A percentile compares a stretch with the other conserved stretches of the same genome.
Evolutionary conservation across 2,113 vertebrate species (phyloP).

Genomic region (Dipodomys merriami): DNA sequence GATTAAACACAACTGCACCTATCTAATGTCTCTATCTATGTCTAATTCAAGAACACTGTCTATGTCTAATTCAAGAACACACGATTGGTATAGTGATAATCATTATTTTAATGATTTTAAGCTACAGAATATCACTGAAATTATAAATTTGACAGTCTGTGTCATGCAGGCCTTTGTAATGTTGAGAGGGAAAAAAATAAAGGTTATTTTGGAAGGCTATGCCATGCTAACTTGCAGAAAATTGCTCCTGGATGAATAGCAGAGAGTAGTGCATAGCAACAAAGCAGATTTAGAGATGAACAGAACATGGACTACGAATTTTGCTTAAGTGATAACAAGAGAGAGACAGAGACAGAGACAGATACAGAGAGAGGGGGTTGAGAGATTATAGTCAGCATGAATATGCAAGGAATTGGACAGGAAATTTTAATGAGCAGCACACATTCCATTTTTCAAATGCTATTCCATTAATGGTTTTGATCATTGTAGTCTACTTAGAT

Average conservation of each 20-base stretch:
- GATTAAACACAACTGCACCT: background rate
- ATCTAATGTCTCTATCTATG: background rate
- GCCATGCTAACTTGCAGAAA: background rate
- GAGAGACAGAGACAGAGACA: background rate
- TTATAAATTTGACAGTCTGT: background rate
- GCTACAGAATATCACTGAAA: too few relatives aligned
- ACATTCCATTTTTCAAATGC: slow-evolving; percentile 45
- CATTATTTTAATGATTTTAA: too few relatives aligned
- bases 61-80: background rate
- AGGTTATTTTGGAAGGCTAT: background rate
- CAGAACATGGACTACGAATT: background rate
- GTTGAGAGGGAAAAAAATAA: background rate
- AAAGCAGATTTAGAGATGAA: background rate
- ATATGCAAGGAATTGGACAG: slow-evolving; percentile 42
- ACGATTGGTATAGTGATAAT: background rate
- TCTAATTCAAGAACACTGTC: background rate
- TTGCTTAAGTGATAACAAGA: slow-evolving; percentile 9
- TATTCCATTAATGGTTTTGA: slow-evolving; percentile 58
- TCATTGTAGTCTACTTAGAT: slow-evolving; percentile 57
- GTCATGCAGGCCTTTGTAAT: background rate
- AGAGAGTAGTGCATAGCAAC: background rate
- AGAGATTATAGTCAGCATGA: slow-evolving; percentile 26
- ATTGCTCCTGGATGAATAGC: background rate
- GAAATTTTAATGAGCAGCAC: slow-evolving; percentile 54
- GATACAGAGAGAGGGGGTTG: background rate